phyloP scores from a whole-genome alignment of 2,888 invertebrate species.

The Oasisia sp. region DNA sequence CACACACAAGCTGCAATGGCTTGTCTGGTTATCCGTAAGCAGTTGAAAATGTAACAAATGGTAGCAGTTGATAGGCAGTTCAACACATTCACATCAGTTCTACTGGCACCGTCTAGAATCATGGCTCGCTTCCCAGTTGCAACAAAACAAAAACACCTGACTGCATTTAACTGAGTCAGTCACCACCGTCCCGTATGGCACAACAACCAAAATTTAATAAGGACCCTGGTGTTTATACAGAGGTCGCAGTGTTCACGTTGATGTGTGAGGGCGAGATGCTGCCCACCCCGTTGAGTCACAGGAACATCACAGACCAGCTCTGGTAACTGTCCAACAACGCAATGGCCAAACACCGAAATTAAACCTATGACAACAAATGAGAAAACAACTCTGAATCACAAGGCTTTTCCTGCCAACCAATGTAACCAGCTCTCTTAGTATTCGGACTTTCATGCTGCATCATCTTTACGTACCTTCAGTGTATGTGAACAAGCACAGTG shows the following conservation, averaged over 20 bases:
- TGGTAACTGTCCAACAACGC: not conserved
- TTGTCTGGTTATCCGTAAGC: not conserved
- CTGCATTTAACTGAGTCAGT: not conserved
- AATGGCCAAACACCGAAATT: not conserved
- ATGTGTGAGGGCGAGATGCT: not conserved
- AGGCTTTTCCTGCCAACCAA: not conserved
- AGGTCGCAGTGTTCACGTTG: not conserved
- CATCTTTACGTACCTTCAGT: not conserved
- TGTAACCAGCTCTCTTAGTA: not conserved
- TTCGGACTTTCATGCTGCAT: not conserved
- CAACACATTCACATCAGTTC: not conserved
- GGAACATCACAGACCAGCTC: not conserved
- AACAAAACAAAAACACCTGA: conserved; percentile 3
- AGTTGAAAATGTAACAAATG: not conserved
- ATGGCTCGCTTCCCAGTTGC: not conserved
- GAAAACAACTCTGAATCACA: not conserved
- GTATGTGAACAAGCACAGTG: not conserved
- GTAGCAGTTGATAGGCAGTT: conserved; percentile 6
- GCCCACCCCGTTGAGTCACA: not conserved
- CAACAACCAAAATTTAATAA: not conserved
- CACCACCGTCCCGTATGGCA: not conserved
- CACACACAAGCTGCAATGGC: not conserved
- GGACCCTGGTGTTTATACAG: not conserved
- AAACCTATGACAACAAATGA: not conserved
- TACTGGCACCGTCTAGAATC: not conserved